Conservation (phyloP, 2,888 invertebrate genomes). For the Dione vanillae region DNA sequence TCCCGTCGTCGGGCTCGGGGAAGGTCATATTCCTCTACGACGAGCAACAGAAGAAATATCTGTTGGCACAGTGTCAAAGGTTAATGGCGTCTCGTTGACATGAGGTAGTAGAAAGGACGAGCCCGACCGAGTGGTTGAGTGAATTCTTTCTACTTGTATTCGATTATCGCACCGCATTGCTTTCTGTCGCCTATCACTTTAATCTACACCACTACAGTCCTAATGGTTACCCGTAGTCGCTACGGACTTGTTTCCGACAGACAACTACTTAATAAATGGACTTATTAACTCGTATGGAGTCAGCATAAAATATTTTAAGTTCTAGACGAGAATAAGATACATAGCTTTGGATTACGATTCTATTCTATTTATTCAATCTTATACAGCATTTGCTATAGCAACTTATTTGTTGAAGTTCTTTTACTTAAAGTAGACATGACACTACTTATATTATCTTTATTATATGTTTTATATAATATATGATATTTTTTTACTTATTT, state of each 20-base stretch:
- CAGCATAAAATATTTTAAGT: conserved; percentile 7
- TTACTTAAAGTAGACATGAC: conserved; percentile 1
- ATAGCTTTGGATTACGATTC: background rate
- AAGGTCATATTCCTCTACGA: conserved; percentile 83
- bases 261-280: background rate
- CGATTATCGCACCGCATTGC: conserved; percentile 70
- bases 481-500: conserved; percentile 12
- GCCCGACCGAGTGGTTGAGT: conserved; percentile 57
- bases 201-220: conserved; percentile 73
- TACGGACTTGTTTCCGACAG: background rate
- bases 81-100: conserved; percentile 76
- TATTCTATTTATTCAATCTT: background rate
- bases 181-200: conserved; percentile 71
- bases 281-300: background rate
- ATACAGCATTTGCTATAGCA: background rate
- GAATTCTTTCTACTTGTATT: conserved; percentile 79
- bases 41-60: conserved; percentile 73
- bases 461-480: background rate
- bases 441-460: background rate
- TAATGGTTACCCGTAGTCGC: conserved; percentile 65
- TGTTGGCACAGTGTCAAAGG: conserved; percentile 73
- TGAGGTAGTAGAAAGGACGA: conserved; percentile 73
- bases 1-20: conserved; percentile 85
- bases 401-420: conserved; percentile 5
- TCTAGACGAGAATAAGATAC: background rate